These are phyloP conservation scores for Lucilia sericata DNA, from an alignment of 1,140 invertebrate species.

Conservation along the genomic window DNA sequence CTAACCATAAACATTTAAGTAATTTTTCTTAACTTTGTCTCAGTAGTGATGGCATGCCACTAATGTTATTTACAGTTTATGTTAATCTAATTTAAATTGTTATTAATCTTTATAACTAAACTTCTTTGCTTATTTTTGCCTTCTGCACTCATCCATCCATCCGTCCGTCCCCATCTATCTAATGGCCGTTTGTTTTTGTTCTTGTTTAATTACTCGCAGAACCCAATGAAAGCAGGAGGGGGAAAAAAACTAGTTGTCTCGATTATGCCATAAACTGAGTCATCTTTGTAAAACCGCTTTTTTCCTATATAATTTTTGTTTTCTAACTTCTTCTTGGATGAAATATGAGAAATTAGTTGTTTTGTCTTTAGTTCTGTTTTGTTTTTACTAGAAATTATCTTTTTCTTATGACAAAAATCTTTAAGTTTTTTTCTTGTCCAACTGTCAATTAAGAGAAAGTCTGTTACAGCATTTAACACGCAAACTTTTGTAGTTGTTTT, in stretches of 20 bases:
- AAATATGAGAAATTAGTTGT: not conserved
- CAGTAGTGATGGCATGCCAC: not conserved
- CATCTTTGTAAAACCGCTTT: not conserved
- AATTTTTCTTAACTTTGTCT: not conserved
- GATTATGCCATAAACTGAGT: not conserved
- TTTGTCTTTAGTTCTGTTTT: not conserved
- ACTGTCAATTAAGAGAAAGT: constrained; percentile 22
- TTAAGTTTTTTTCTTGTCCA: not conserved
- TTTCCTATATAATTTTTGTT: not conserved
- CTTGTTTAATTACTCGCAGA: not conserved
- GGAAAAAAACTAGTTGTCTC: not conserved
- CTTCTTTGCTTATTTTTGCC: no score
- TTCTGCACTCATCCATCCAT: no score
- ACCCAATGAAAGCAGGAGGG: no score
- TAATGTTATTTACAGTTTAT: constrained; percentile 25
- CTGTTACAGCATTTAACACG: not conserved
- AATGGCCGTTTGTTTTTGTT: not conserved
- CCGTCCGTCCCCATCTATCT: no score
- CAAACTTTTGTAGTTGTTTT: not conserved
- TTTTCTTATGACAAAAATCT: not conserved
- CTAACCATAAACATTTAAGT: no score
- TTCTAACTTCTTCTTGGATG: not conserved
- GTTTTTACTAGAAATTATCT: not conserved
- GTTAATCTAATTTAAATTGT: constrained; percentile 27
- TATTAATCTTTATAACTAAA: not conserved